Evolutionary conservation across 2,113 vertebrate genomes (phyloP).

Genomic region (Clarias batrachus): DNA sequence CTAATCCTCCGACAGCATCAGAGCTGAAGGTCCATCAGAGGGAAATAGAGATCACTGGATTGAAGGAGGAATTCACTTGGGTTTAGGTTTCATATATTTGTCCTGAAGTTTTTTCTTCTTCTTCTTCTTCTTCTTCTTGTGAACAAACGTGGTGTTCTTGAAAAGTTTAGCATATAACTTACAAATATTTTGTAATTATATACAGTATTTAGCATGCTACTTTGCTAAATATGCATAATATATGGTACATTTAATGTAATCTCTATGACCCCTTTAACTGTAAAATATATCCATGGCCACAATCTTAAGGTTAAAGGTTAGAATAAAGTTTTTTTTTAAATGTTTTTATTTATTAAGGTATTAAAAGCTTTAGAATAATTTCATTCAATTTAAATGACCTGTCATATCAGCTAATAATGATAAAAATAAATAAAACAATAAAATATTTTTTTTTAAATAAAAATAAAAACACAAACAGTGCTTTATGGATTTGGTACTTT

Average conservation of each 20-base stretch:
- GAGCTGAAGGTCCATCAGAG: constrained; percentile 68
- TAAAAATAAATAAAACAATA: background rate
- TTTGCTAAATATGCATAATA: background rate
- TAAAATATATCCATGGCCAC: background rate
- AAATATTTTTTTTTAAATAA: background rate
- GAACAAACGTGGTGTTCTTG: background rate
- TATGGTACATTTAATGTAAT: background rate
- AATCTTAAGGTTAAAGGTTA: background rate
- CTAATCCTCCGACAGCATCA: constrained; percentile 70
- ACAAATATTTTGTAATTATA: background rate
- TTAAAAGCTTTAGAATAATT: background rate
- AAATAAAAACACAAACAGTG: background rate
- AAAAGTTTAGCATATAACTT: background rate
- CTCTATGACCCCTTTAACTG: background rate
- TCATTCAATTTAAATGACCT: background rate
- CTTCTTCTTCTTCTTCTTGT: too few species aligned
- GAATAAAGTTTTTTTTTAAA: background rate
- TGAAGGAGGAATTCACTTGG: constrained; percentile 4
- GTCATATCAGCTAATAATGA: background rate
- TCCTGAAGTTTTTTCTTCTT: background rate
- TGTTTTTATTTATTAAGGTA: background rate
- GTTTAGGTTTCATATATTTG: constrained; percentile 1
- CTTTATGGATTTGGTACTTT: background rate
- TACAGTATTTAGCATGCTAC: background rate
- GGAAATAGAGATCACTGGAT: constrained; percentile 54